Percentiles rank a stretch among this genome's conserved stretches.
Conservation (phyloP, 2,888 invertebrate species). For the Drosophila mettleri region DNA sequence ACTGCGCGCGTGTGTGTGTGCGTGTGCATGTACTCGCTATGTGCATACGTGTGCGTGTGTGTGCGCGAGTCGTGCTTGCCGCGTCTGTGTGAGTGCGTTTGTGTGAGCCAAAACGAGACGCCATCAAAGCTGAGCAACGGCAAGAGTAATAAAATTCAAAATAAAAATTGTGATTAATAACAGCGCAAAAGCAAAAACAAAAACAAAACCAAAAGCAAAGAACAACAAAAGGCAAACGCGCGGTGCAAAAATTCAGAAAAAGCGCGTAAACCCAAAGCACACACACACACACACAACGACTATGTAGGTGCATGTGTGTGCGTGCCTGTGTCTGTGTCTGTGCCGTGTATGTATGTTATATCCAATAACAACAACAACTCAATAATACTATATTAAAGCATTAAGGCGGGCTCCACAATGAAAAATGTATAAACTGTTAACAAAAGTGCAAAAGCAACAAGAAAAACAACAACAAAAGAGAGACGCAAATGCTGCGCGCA, state of each 20-base stretch:
- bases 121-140: constrained; percentile 66
- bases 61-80: constrained; percentile 26
- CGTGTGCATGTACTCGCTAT: constrained; percentile 8
- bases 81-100: constrained; percentile 18
- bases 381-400: constrained; percentile 31
- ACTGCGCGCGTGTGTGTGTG: constrained; percentile 2
- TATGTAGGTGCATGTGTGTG: constrained; percentile 1
- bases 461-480: constrained; percentile 32
- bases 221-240: constrained; percentile 43
- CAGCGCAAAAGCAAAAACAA: constrained; percentile 51
- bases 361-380: neutral
- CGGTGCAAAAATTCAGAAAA: constrained; percentile 37
- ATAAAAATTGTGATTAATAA: constrained; percentile 80
- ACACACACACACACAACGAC: constrained; percentile 3
- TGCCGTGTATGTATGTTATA: too few relatives aligned
- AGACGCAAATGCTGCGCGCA: constrained; percentile 57
- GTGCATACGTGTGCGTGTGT: constrained; percentile 21
- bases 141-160: constrained; percentile 72
- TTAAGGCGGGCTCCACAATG: constrained; percentile 58
- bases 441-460: constrained; percentile 50
- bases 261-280: constrained; percentile 45
- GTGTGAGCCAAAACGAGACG: constrained; percentile 73
- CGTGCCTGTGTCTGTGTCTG: neutral
- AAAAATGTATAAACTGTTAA: constrained; percentile 65
- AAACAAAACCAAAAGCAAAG: constrained; percentile 32